phyloP scores from a whole-genome alignment of 2,797 vertebrate genomes.

The Chloroceryle inda region DNA sequence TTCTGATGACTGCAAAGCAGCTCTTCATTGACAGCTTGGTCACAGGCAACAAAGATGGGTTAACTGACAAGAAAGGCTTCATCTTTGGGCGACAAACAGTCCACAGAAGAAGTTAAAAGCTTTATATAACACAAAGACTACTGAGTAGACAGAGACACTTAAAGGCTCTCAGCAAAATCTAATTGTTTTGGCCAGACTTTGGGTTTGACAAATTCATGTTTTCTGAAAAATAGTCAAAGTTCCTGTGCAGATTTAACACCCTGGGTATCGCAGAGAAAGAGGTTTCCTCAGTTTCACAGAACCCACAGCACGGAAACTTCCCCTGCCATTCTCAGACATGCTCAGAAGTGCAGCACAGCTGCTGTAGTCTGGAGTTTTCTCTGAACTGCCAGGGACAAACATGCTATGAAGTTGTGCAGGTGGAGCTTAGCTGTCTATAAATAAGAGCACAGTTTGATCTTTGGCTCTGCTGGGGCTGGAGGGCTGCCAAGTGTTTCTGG shows the following conservation, averaged over 20 bases:
- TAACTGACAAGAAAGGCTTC: not conserved
- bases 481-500: conserved; percentile 60
- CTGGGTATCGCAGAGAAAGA: accelerated
- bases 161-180: not conserved
- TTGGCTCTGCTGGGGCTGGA: conserved; percentile 52
- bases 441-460: conserved; percentile 62
- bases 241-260: not conserved
- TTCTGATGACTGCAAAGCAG: not conserved
- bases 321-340: not conserved
- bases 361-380: not conserved
- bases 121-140: not conserved
- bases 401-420: conserved; percentile 35
- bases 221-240: not conserved
- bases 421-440: conserved; percentile 64
- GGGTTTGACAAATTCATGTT: not conserved
- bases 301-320: not conserved
- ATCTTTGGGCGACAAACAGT: not conserved
- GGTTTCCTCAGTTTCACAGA: not conserved
- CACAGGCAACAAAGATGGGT: not conserved
- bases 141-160: not conserved
- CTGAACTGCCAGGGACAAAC: not conserved
- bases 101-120: not conserved
- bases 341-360: not conserved
- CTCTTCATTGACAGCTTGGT: not conserved
- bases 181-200: not conserved